phyloP scores from a whole-genome alignment of 2,113 vertebrate genomes.

The Erpornis zantholeuca region DNA sequence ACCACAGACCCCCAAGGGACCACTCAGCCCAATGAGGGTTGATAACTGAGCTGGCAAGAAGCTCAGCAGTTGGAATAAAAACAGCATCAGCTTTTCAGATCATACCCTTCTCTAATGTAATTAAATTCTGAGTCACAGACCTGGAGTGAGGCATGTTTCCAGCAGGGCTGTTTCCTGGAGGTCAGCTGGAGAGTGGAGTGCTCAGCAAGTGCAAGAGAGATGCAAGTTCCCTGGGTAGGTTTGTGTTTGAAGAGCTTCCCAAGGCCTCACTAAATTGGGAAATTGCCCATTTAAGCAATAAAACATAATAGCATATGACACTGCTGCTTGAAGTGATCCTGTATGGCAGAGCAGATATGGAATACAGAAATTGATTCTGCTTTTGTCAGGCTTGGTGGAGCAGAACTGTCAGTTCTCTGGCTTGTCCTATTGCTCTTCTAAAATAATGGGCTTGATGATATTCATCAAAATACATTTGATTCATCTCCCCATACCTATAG shows the following conservation, averaged over 20 bases:
- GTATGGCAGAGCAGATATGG: not conserved
- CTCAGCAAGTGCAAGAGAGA: not conserved
- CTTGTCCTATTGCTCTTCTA: not conserved
- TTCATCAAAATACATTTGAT: not conserved
- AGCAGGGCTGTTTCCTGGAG: constrained; percentile 34
- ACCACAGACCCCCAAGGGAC: not conserved
- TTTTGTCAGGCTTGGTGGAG: not conserved
- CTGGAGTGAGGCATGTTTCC: constrained; percentile 25
- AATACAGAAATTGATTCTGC: not conserved
- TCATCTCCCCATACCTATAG: not conserved
- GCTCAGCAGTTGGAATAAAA: constrained; percentile 18
- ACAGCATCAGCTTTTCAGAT: constrained; percentile 42
- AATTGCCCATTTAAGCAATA: constrained; percentile 16
- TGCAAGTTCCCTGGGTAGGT: not conserved
- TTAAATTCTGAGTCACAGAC: constrained; percentile 43
- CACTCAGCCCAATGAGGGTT: not conserved
- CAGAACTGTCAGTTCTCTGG: not conserved
- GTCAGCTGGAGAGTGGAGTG: not conserved
- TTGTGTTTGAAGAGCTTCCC: constrained; percentile 22
- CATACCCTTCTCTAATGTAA: constrained; percentile 36
- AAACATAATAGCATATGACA: not conserved
- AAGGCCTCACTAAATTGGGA: not conserved
- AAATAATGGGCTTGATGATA: not conserved
- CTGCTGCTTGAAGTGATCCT: not conserved
- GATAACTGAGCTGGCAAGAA: constrained; percentile 20